These are phyloP conservation scores for Ditula angustiorana DNA, from an alignment of 2,888 invertebrate species.

Conservation along the genomic window DNA sequence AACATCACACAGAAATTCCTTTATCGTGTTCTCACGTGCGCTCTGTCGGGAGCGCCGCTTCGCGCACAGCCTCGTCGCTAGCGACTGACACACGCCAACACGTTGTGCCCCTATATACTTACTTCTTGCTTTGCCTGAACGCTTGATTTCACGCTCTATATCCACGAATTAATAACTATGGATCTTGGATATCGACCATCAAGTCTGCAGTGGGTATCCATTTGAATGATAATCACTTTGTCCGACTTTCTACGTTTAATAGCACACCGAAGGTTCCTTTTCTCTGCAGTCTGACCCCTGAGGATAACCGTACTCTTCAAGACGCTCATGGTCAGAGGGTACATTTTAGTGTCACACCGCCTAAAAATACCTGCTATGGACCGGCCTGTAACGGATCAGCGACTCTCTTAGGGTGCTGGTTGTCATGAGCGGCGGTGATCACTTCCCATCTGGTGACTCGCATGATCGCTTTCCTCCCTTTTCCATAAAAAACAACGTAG, in stretches of 20 bases:
- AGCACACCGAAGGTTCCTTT: background rate
- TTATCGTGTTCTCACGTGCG: slow-evolving; percentile 57
- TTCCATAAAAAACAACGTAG: no score
- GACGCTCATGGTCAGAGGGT: no score
- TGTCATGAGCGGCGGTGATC: no score
- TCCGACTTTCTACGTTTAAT: slow-evolving; percentile 60
- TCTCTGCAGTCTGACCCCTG: no score
- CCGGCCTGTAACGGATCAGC: no score
- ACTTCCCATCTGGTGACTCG: no score
- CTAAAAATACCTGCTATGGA: no score
- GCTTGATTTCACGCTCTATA: slow-evolving; percentile 82
- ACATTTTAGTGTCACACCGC: no score
- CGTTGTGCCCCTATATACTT: slow-evolving; percentile 78
- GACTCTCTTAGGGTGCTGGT: no score
- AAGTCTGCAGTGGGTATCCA: slow-evolving; percentile 43
- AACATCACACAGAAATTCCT: slow-evolving; percentile 76
- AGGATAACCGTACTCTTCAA: no score
- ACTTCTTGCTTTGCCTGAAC: slow-evolving; percentile 76
- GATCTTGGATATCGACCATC: slow-evolving; percentile 65
- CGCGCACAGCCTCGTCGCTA: slow-evolving; percentile 58
- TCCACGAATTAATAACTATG: slow-evolving; percentile 77
- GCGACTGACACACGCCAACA: slow-evolving; percentile 67
- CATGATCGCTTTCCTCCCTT: no score
- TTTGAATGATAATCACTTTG: slow-evolving; percentile 53
- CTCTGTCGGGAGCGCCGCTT: slow-evolving; percentile 52